Evolutionary conservation across 2,113 vertebrate genomes (phyloP).

Genomic region (Bos indicus): DNA sequence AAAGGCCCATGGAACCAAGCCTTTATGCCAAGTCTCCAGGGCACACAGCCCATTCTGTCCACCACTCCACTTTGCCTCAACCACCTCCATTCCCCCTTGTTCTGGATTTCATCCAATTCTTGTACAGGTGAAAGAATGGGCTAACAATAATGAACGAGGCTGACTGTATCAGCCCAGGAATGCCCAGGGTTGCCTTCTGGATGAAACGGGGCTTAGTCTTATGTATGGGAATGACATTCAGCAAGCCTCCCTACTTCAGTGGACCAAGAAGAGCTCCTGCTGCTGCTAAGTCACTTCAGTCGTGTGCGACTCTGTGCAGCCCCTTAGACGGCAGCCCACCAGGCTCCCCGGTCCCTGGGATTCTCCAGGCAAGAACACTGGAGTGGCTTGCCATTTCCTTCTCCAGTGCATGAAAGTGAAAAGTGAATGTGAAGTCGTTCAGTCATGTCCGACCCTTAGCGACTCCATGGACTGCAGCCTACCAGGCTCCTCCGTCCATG

Average conservation of each 20-base stretch:
- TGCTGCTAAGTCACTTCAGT: neutral
- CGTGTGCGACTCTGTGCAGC: accelerated
- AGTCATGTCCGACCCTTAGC: no score
- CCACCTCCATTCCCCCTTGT: neutral
- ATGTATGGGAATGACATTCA: neutral
- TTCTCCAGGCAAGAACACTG: no score
- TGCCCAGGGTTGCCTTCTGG: neutral
- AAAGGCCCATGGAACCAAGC: neutral
- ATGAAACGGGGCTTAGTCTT: neutral
- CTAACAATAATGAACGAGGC: neutral
- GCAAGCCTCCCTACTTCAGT: neutral
- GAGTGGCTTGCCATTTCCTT: no score
- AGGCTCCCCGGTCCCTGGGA: no score
- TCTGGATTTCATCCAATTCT: neutral
- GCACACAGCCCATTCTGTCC: neutral
- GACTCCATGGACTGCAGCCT: no score
- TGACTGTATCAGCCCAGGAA: neutral
- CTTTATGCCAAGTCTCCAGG: neutral
- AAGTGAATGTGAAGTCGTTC: no score
- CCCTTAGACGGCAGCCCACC: no score
- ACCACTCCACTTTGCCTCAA: neutral
- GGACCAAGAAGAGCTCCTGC: neutral
- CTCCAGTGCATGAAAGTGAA: no score
- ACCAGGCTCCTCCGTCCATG: no score
- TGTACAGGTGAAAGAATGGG: neutral